These are phyloP conservation scores for Volucella bombylans DNA, from an alignment of 2,888 invertebrate genomes.

Conservation along the genomic window DNA sequence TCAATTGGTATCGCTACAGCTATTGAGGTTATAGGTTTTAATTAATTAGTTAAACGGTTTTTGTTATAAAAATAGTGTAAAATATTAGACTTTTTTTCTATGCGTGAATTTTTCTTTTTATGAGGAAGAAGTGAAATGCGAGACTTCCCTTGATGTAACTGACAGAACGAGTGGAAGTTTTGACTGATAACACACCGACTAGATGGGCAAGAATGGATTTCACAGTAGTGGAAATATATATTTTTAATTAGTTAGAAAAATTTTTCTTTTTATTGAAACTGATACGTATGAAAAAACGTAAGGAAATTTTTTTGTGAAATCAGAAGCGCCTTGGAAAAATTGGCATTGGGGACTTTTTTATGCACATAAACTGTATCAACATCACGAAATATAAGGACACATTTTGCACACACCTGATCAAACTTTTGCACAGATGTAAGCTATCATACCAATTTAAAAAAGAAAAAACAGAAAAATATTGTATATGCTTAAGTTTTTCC, in stretches of 20 bases:
- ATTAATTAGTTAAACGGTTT: slow-evolving; percentile 29
- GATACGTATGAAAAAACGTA: too few species aligned
- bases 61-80: slow-evolving; percentile 43
- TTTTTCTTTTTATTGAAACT: too few species aligned
- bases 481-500: too few species aligned
- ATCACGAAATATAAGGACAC: too few species aligned
- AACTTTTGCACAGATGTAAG: too few species aligned
- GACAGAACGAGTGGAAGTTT: slow-evolving; percentile 59
- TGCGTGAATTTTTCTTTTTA: slow-evolving; percentile 36
- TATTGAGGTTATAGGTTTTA: slow-evolving; percentile 43
- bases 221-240: slow-evolving; percentile 23
- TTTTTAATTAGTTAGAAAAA: not conserved
- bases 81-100: slow-evolving; percentile 30
- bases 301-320: too few species aligned
- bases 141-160: slow-evolving; percentile 62
- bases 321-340: too few species aligned
- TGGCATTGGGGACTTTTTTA: too few species aligned
- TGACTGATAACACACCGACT: slow-evolving; percentile 2
- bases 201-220: slow-evolving; percentile 40
- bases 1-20: slow-evolving; percentile 9
- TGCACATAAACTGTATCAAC: too few species aligned
- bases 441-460: too few species aligned
- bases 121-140: slow-evolving; percentile 67
- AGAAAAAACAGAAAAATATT: too few species aligned
- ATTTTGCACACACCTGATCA: too few species aligned